A percentile compares a stretch with the other conserved stretches of the same genome.
phyloP scores from a whole-genome alignment of 2,113 vertebrate species.

The Chauna torquata region DNA sequence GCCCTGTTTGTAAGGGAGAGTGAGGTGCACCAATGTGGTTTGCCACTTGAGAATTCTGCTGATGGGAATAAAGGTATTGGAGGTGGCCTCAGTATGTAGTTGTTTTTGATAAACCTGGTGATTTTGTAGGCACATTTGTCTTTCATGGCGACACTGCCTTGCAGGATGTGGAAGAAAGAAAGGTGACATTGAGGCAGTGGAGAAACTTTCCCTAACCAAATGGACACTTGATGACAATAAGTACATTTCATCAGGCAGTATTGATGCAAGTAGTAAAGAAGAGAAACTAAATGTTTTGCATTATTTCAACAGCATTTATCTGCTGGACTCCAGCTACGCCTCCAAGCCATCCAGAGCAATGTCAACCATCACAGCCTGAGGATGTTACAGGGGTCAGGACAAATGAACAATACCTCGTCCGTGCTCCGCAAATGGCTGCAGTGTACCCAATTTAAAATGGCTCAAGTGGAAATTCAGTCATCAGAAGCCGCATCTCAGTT shows the following conservation, averaged over 20 bases:
- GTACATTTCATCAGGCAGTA: not conserved
- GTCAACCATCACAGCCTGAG: constrained; percentile 94
- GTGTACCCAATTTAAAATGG: constrained; percentile 99
- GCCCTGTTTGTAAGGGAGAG: not conserved
- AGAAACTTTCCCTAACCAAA: not conserved
- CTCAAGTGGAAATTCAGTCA: constrained; percentile 98
- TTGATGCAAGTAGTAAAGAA: not conserved
- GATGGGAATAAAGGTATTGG: not conserved
- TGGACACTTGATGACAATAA: not conserved
- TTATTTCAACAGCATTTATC: constrained; percentile 88
- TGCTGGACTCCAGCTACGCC: constrained; percentile 93
- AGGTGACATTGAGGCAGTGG: not conserved
- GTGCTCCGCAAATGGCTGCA: constrained; percentile 96
- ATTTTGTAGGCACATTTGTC: not conserved
- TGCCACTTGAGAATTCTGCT: not conserved
- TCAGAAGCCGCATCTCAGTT: constrained; percentile 98
- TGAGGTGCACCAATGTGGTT: not conserved
- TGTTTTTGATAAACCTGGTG: not conserved
- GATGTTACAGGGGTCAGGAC: constrained; percentile 78
- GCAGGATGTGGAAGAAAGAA: not conserved
- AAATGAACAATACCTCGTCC: constrained; percentile 79
- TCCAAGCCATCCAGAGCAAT: constrained; percentile 97
- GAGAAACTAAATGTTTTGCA: not conserved
- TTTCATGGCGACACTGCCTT: not conserved
- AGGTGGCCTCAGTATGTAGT: not conserved